Percentiles rank a stretch among this genome's conserved stretches.
Evolutionary conservation across 2,113 vertebrate genomes (phyloP).

Genomic region (Sylvia atricapilla): DNA sequence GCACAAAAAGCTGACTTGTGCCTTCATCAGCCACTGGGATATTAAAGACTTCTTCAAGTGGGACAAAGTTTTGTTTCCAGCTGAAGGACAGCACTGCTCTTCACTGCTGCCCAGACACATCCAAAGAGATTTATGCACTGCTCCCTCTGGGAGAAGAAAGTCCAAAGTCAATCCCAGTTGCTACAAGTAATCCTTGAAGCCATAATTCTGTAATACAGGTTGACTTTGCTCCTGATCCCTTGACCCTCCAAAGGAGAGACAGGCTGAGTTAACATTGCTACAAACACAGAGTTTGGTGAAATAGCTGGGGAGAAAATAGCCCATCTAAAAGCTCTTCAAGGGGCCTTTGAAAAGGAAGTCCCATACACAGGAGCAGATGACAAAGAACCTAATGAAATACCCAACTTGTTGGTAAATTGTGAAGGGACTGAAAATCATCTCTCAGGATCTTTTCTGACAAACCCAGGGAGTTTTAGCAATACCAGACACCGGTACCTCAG

Average conservation of each 20-base stretch:
- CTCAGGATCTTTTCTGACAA: not conserved
- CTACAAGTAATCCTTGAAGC: not conserved
- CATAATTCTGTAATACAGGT: not conserved
- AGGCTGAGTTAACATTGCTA: not conserved
- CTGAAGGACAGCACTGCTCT: not conserved
- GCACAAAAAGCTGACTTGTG: not conserved
- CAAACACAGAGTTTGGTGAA: not conserved
- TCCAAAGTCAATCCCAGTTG: not conserved
- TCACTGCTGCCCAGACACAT: not conserved
- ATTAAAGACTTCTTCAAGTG: not conserved
- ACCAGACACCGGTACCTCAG: not conserved
- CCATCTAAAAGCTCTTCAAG: not conserved
- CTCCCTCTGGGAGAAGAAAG: not conserved
- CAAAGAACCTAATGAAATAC: not conserved
- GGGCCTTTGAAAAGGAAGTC: not conserved
- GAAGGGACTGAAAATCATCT: not conserved
- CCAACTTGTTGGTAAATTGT: not conserved
- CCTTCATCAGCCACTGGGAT: not conserved
- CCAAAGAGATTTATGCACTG: not conserved
- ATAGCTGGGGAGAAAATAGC: rapidly evolving
- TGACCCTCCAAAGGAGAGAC: not conserved
- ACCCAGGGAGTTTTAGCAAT: not conserved
- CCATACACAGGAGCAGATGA: not conserved
- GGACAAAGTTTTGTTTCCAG: not conserved
- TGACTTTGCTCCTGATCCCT: not conserved